Evolutionary conservation across 2,888 invertebrate genomes (phyloP), one percentile per base, ranked within the genome.

Genomic region (Xanthia togata): DNA sequence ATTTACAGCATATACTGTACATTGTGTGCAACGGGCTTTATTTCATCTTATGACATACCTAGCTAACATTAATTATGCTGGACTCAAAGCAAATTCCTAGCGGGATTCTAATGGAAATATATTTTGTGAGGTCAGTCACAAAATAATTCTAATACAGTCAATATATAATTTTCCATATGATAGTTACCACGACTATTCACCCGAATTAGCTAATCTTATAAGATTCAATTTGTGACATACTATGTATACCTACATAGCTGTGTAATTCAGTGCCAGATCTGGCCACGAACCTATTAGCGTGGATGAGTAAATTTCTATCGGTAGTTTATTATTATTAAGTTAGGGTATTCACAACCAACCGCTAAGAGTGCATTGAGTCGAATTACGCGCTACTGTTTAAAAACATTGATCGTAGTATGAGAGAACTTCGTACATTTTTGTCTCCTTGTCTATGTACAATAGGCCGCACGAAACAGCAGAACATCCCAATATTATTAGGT

Each of bases 281-380:
- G 5, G 65, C 70, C 23, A 44, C 44, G 17, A 70, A 47, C 20
- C 14, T 8, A 26, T 47, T 38, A 47, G 69, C 20, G 9, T 38
- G 6, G 11, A 38, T 20, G 17, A 70, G 17, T 26, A 70, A 23
- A 38, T 23, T 23, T 41, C 11, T 68, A 9, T 72, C 17, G 31
- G 31, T 71, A 72, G 11, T 41, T 50, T 23, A 26, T 9, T 23
- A 17, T 4, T 9, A 50, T n/a, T 17, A 53, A 71, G 31, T 73
- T n/a, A 44, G 41, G 20, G 73, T 57, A 44, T 72, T 55, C 72
- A 73, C 73, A 55, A 55, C 73, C 31, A 31, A 31, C 59, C 17
- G 38, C n/a, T 35, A 38, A 47, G n/a, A 47, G n/a, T 35, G 47
- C 6, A 41, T 55, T 31, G 20, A 71, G 38, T 53, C 53, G 14